Base-by-base conservation (phyloP, 2,113 vertebrate genomes). In the Scomber japonicus region DNA sequence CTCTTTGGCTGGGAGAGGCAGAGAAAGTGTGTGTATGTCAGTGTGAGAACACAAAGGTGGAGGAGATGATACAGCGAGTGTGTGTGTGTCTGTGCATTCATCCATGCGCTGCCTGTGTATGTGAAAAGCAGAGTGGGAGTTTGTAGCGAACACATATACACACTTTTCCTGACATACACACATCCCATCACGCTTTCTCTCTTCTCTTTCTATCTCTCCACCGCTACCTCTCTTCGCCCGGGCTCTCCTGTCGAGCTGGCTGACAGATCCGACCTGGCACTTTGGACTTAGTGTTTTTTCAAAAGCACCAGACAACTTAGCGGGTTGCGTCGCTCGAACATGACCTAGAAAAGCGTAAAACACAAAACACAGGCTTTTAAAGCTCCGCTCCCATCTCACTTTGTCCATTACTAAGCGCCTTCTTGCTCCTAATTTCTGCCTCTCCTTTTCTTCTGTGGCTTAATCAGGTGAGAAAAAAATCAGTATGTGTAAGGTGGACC, bases 401-500 rank as follows among this genome's bases (percentile, higher is more conserved):
- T 71, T 75, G 40, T 64, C 55, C 63, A 13, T 79, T 57, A 80
- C 46, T 73, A 2, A 8, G 3, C 53, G 30, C 63, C 63, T 24
- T 66, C 19, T 44, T 4, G 53, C 27, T 60, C 30, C 21, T 49
- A 63, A 70, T 68, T 75, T 65, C 61, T 80, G 62, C 27, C 55
- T 74, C 57, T 50, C 59, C 66, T 82, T 57, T 45, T 81, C 65
- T 45, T 74, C 65, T 82, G 64, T 64, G 30, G 57, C 77, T 75
- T 90, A 91, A 92, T 85, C 87, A 91, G 81, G 88, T 92, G 90
- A 85, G 71, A 82, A 92, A 83, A 92, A 92, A 87, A 75, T 69
- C 77, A 56, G 76, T 70, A 27, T 27, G 69, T 84, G 74, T 83
- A 74, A 75, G 59, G 64, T 61, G 62, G 78, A 50, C 24, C 48